phyloP scores from a whole-genome alignment of 1,140 invertebrate genomes.

The Andricus grossulariae region DNA sequence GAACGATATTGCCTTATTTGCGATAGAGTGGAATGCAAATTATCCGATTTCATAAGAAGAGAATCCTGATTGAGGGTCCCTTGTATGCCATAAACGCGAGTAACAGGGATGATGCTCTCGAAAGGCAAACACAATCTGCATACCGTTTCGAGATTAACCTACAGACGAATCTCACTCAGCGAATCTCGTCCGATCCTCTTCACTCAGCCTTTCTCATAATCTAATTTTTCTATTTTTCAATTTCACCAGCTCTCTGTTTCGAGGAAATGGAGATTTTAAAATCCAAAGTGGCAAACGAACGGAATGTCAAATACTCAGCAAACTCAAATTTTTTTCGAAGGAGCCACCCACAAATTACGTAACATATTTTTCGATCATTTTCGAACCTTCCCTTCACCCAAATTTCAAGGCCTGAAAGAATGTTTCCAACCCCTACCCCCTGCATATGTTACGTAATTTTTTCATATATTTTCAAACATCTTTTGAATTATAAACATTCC shows the following conservation, averaged over 20 bases:
- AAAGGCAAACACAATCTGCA: constrained; percentile 51
- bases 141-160: constrained; percentile 43
- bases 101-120: constrained; percentile 45
- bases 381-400: too few species aligned
- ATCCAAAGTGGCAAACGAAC: too few species aligned
- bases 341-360: too few species aligned
- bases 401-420: too few species aligned
- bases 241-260: not conserved
- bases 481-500: too few species aligned
- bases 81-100: constrained; percentile 34
- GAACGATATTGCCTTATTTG: too few species aligned
- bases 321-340: not conserved
- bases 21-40: constrained; percentile 39
- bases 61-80: constrained; percentile 32
- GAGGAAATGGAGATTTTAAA: too few species aligned
- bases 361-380: too few species aligned
- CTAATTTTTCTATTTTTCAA: not conserved
- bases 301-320: not conserved
- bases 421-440: too few species aligned
- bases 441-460: too few species aligned
- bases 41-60: constrained; percentile 46
- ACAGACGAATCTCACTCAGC: constrained; percentile 34
- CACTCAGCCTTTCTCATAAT: constrained; percentile 35
- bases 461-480: too few species aligned
- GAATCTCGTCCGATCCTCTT: too few species aligned